phyloP scores from a whole-genome alignment of 1,140 invertebrate genomes.

The Meloidogyne floridensis region DNA sequence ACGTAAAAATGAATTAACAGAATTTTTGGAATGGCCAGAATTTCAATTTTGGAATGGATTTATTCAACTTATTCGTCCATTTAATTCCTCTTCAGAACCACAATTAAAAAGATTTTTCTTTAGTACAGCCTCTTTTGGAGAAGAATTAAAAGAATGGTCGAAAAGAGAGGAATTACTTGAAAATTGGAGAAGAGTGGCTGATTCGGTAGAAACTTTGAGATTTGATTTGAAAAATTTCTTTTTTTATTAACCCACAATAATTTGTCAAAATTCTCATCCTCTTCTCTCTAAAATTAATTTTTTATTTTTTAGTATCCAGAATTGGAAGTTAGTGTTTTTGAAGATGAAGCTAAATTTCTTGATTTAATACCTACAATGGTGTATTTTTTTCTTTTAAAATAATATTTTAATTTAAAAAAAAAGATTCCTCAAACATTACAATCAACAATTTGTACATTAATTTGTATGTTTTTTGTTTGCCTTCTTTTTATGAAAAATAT shows the following conservation, averaged over 20 bases:
- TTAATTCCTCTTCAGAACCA: conserved; percentile 9
- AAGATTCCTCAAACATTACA: conserved; percentile 55
- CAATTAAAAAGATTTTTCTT: conserved; percentile 55
- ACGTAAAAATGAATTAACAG: conserved; percentile 52
- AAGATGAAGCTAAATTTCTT: conserved; percentile 63
- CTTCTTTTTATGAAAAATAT: conserved; percentile 61
- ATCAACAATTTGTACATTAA: conserved; percentile 58
- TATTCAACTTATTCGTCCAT: conserved; percentile 31
- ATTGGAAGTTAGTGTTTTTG: conserved; percentile 56
- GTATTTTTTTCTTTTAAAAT: conserved; percentile 2
- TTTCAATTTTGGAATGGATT: conserved; percentile 66
- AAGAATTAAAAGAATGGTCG: conserved; percentile 61
- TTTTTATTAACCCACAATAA: too few species aligned
- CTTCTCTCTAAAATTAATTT: neutral
- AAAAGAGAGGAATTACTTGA: conserved; percentile 56
- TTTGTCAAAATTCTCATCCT: neutral
- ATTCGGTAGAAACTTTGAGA: conserved; percentile 39
- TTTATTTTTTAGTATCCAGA: conserved; percentile 55
- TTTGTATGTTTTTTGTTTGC: conserved; percentile 62
- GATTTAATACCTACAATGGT: conserved; percentile 61
- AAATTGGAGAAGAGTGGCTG: conserved; percentile 58
- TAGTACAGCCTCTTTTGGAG: conserved; percentile 61
- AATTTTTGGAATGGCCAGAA: conserved; percentile 64
- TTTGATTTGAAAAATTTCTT: too few species aligned
- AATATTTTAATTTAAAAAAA: conserved; percentile 4